Conservation (phyloP, 37 sponge, comb jelly and placozoan species). For the Petrosia ficiformis region DNA sequence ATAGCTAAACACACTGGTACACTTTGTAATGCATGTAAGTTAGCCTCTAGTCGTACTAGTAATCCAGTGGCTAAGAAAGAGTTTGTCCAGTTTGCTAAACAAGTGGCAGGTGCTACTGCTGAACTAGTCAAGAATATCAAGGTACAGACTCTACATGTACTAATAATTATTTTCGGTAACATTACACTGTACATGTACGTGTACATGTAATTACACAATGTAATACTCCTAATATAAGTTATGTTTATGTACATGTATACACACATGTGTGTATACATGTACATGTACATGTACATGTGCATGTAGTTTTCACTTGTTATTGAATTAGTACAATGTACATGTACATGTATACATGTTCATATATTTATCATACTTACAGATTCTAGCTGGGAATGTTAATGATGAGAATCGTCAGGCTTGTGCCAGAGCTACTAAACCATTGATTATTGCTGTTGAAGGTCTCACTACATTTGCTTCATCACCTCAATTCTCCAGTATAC, state of each 20-base stretch:
- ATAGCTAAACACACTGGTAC: conserved; percentile 97
- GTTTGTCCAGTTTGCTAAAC: conserved; percentile 97
- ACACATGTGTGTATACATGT: neutral
- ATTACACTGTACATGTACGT: no score
- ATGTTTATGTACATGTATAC: neutral
- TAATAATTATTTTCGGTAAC: neutral
- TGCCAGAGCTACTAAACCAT: conserved; percentile 81
- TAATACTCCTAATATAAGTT: neutral
- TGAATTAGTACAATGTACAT: no score
- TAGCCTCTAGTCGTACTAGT: conserved; percentile 82
- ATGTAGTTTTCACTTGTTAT: no score
- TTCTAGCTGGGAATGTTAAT: conserved; percentile 74
- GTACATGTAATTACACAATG: neutral
- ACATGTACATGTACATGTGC: neutral
- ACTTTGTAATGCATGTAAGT: conserved; percentile 95
- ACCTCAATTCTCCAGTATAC: conserved; percentile 92
- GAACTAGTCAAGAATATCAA: conserved; percentile 85
- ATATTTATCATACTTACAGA: conserved; percentile 21
- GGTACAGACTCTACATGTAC: conserved; percentile 2
- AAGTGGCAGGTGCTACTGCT: conserved; percentile 92
- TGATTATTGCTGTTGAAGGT: conserved; percentile 92
- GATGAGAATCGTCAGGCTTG: conserved; percentile 83
- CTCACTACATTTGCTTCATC: conserved; percentile 91
- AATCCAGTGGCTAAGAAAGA: conserved; percentile 98
- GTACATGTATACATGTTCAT: neutral